Evolutionary conservation across 2,797 vertebrate genomes (phyloP), one percentile per base, ranked within the genome.

Genomic region (Percopsis omiscomaycus): DNA sequence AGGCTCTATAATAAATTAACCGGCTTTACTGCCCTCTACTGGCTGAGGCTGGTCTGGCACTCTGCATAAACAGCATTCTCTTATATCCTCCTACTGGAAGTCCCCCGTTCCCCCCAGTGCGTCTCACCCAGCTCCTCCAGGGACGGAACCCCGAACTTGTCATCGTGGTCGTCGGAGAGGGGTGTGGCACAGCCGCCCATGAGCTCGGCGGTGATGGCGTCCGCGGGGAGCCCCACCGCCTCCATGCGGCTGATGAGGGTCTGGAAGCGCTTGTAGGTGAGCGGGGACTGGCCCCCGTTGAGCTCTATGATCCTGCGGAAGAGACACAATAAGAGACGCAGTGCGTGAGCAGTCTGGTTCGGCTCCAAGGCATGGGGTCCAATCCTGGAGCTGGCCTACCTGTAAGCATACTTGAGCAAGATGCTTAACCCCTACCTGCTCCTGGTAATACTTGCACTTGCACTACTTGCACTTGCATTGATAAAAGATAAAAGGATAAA

Each of bases 201-300:
- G 59, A 94, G 74, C 67, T 97, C 95, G 1, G 91, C 89, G 0
- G 94, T 97, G 79, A 99, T 97, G 42, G 94, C 92, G 70, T 98
- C 97, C 1, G 91, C 94, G 9, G 96, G 96, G 22, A 91, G 83
- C 83, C 96, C 97, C 76, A 98, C 89, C 0, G 94, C 83, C 2
- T 96, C 95, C 97, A 99, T 98, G 68, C 91, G 94, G 69, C 96
- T 98, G 87, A 99, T 96, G 0, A 99, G 90, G 29, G 94, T 95
- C 91, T 99, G 97, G 87, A 98, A 98, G 72, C 95, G 89, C 86
- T 99, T 99, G 79, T 99, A 99, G 47, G 97, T 99, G 73, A 98
- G 94, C 75, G 97, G 96, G 0, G 97, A 95, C 71, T 97, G 97
- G 12, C 96, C 96, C 57, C 96, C 95, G 60, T 99, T 99, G 64